Conservation (phyloP, 2,113 vertebrate species). For the Piaya cayana region DNA sequence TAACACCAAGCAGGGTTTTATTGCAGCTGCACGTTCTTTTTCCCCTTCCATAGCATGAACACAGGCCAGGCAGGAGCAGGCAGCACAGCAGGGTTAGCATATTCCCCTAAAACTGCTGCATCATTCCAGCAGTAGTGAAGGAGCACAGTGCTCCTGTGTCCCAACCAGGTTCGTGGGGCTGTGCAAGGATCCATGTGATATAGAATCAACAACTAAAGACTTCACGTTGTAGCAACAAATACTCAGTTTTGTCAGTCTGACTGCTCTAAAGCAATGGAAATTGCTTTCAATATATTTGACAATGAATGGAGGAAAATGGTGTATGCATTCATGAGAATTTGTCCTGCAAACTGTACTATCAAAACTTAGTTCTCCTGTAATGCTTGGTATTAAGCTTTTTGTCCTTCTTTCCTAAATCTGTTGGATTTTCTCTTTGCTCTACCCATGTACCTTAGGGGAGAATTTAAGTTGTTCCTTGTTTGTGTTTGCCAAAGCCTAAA, state of each 20-base stretch:
- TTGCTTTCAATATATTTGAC: neutral
- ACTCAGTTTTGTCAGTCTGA: too few species aligned
- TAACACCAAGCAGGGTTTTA: too few species aligned
- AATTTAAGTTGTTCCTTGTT: neutral
- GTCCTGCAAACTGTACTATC: neutral
- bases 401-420: neutral
- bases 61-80: neutral
- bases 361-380: neutral
- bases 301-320: neutral
- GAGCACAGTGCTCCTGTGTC: neutral
- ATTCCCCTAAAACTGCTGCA: neutral
- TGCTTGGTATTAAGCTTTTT: neutral
- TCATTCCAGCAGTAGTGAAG: neutral
- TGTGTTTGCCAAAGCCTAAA: neutral
- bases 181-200: rapidly evolving
- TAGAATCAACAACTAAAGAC: neutral
- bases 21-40: neutral
- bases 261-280: neutral
- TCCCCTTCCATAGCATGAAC: neutral
- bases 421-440: neutral
- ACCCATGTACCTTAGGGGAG: neutral
- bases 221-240: neutral
- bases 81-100: too few species aligned
- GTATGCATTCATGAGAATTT: rapidly evolving
- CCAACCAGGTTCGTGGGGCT: neutral